Evolutionary conservation across 2,888 invertebrate species (phyloP), one percentile per base, ranked within the genome.

Genomic region (Cryptocephalus moraei): DNA sequence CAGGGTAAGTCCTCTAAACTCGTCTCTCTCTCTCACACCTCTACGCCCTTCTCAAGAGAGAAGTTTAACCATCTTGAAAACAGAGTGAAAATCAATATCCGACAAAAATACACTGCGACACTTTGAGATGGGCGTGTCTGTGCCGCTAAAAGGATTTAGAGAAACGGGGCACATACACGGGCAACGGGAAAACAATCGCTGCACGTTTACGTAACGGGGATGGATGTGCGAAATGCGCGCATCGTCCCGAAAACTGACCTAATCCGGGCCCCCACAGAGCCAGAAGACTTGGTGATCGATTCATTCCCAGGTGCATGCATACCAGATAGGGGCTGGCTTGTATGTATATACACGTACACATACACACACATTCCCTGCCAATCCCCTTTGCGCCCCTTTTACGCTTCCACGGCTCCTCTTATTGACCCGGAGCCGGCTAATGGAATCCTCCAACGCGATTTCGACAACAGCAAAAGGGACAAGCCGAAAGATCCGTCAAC

Each of bases 371-470:
- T 12, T 36, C 36, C 6, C 12, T 36, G 36, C 12, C n/a, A 36
- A 9, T 42, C 32, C 34, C 9, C 13, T 13, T 13, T 10, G 1
- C 10, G 22, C 56, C 58, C 58, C 62, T 53, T 55, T 60, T 55
- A 51, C 53, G 55, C 56, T 55, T 54, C 59, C 59, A 47, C 59
- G 63, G 63, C 64, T 62, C 60, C 58, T 60, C 63, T 63, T 62
- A 62, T 64, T 66, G 63, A 62, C 61, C 61, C 62, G 61, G 54
- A 57, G 54, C 55, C 56, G 55, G 58, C 57, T 60, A 60, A 62
- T 59, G 61, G 60, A 57, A 56, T 59, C 56, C 61, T 56, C 49
- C 58, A 54, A 54, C 49, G 49, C 36, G 22, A 22, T 22, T 22
- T 22, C 22, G 22, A 22, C 22, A 22, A 22, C 22, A 22, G 22